Evolutionary conservation across 2,888 invertebrate species (phyloP).

Genomic region (Gibbula magus): DNA sequence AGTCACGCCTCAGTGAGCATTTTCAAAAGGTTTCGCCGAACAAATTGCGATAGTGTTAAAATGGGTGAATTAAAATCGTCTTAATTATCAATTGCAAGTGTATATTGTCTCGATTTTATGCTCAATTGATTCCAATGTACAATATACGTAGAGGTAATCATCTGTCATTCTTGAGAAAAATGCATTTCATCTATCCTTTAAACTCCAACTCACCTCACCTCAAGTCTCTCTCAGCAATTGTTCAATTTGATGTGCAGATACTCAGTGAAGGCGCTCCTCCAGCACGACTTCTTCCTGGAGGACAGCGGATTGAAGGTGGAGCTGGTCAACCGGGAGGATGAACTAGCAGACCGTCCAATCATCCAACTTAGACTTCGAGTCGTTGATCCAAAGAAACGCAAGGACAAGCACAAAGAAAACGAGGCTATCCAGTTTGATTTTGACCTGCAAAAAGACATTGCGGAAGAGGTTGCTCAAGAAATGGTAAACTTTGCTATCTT

Average conservation of each 20-base stretch:
- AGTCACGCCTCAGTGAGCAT: no score
- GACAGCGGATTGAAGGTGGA: slow-evolving; percentile 90
- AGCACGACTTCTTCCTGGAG: slow-evolving; percentile 97
- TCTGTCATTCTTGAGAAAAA: no score
- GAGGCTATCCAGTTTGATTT: slow-evolving; percentile 99
- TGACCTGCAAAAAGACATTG: slow-evolving; percentile 91
- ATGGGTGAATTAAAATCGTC: no score
- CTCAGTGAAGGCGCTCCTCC: slow-evolving; percentile 93
- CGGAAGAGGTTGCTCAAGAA: slow-evolving; percentile 94
- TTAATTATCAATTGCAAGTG: no score
- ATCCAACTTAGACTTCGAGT: slow-evolving; percentile 91
- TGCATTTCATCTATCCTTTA: no score
- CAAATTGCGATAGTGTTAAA: no score
- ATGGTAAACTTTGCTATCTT: slow-evolving; percentile 80
- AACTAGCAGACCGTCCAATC: slow-evolving; percentile 72
- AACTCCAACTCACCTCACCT: no score
- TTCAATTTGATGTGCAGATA: slow-evolving; percentile 79
- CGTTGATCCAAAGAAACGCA: slow-evolving; percentile 96
- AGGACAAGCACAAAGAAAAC: slow-evolving; percentile 98
- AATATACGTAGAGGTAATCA: no score
- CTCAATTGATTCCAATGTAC: no score
- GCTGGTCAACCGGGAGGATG: slow-evolving; percentile 80
- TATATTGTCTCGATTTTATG: no score
- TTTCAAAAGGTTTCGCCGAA: no score
- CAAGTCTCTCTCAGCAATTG: no score